Evolutionary conservation across 1,140 invertebrate genomes (phyloP), one percentile per base, ranked within the genome.

Genomic region (Bacillus rossius): DNA sequence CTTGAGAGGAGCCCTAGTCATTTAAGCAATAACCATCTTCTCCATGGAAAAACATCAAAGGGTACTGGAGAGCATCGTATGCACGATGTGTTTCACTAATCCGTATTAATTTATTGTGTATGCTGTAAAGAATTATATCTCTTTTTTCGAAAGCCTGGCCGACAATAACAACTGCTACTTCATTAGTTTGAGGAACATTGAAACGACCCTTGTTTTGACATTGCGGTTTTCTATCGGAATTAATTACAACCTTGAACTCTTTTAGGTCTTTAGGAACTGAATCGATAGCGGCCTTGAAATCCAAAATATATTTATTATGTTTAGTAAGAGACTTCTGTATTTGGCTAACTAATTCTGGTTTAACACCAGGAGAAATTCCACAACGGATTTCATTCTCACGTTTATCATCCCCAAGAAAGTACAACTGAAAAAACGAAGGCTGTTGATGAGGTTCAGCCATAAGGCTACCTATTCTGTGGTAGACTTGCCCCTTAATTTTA

Each of bases 41-140:
- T 56, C 70, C 73, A 62, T 69, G 59, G 63, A 72, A 74, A 67
- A 76, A 76, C 37, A 78, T 71, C 20, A 77, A 59, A 49, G 75
- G 72, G 66, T 78, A 78, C 68, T 73, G 69, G 17, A 76, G 65
- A 29, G 72, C 63, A 64, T 77, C 74, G 64, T 71, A 73, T 47
- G 66, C 68, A 7, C 70, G 64, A 60, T 73, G 68, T 25, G 67
- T 74, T 65, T 75, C 69, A 53, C 53, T 63, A 64, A 73, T 55
- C 45, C 62, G 60, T 41, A 64, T 52, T 37, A 62, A 23, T 38
- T 61, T 37, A 17, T 1, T 37, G 16, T 17, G 3, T 58, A n/a
- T 8, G n/a, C n/a, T 25, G 19, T 48, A 37, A 14, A 59, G 8
- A 1, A 59, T 25, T 29, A 56, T 59, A 16, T 61, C 43, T 23